Evolutionary conservation across 2,888 invertebrate genomes (phyloP), one percentile per base, ranked within the genome.

Genomic region (Ceramica pisi): DNA sequence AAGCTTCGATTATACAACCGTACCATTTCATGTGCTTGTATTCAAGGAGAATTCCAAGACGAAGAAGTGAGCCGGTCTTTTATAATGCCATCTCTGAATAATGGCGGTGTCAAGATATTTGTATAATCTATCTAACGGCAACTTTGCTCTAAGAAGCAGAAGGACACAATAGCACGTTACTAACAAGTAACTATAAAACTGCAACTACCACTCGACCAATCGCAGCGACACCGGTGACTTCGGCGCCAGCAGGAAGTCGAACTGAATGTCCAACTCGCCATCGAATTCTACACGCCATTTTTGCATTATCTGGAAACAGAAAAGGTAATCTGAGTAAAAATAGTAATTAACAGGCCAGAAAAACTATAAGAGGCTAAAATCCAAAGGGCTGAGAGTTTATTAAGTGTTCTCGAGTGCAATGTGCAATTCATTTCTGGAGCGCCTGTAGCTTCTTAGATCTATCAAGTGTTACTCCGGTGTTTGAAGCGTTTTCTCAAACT

Each of bases 201-300:
- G 23, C 12, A 48, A 63, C 87, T 92, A 95, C 91, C 97, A 96
- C 90, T 97, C 97, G 72, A 95, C 95, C 85, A 98, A 96, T 70
- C 96, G 96, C 84, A 98, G 94, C 14, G 96, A 96, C 19, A 98
- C 97, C 23, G 98, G 98, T 12, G 97, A 97, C 91, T 97, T 97
- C 4, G 98, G 98, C 8, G 98, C 97, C 75, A 98, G 90, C 63
- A 98, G 95, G 93, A 98, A 98, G 90, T 98, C 98, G 88, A 98
- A 98, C 88, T 98, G 97, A 44, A 98, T 93, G 86, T 97, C 97
- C 80, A 98, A 91, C 57, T 97, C 97, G 19, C 97, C 97, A 56
- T 97, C 96, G 80, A 97, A 97, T 70, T 96, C 96, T 38, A 98
- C 97, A 67, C 97, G 96, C 93, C 98, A 98, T 86, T 97, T 97